Evolutionary conservation across 2,888 invertebrate genomes (phyloP).

Genomic region (Horisme vitalbata): DNA sequence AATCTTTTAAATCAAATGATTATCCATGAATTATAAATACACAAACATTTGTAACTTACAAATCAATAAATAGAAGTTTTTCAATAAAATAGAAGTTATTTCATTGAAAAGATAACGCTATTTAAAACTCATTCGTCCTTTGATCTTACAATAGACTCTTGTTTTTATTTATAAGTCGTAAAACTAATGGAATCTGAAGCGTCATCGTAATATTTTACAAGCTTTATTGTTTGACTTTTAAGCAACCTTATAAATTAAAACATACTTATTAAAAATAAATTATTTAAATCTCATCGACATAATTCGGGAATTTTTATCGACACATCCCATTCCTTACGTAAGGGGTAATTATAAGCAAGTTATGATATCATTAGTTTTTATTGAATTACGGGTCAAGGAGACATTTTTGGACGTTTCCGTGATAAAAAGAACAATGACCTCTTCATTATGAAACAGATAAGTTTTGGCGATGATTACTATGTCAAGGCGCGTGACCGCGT

Average conservation of each 20-base stretch:
- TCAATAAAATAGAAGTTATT: too few relatives aligned
- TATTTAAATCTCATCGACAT: background rate
- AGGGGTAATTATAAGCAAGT: too few relatives aligned
- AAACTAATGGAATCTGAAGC: slow-evolving; percentile 27
- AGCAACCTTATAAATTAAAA: too few relatives aligned
- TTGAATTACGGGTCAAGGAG: slow-evolving; percentile 35
- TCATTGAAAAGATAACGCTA: background rate
- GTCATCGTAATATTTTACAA: too few relatives aligned
- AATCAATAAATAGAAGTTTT: too few relatives aligned
- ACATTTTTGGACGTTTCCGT: slow-evolving; percentile 34
- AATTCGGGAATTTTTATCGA: background rate
- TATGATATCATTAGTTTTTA: slow-evolving; percentile 2
- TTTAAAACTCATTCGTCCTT: slow-evolving; percentile 14
- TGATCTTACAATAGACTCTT: slow-evolving; percentile 25
- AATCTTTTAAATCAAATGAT: too few relatives aligned
- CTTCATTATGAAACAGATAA: slow-evolving; percentile 31
- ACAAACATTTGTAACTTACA: too few relatives aligned
- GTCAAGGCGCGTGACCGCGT: background rate
- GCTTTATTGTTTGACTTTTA: too few relatives aligned
- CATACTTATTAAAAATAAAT: too few relatives aligned
- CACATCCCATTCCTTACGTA: too few relatives aligned
- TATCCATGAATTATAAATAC: too few relatives aligned
- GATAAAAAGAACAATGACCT: slow-evolving; percentile 42
- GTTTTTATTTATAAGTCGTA: slow-evolving; percentile 22
- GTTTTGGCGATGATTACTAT: slow-evolving; percentile 3